Evolutionary conservation across 2,888 invertebrate genomes (phyloP).

Genomic region (Chloromyia formosa): DNA sequence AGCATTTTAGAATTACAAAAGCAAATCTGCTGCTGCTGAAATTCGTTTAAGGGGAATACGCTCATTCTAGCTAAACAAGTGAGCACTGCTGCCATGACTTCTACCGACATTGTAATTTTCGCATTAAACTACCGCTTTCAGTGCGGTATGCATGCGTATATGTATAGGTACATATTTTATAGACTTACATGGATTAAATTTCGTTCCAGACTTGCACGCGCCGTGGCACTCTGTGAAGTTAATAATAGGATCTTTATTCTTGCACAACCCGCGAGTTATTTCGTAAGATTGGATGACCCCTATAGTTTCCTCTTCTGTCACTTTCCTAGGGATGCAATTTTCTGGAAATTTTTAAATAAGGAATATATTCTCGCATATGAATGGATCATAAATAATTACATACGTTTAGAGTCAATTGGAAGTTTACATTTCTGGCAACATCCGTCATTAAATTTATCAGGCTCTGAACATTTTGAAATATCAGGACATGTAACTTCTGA

Average conservation of each 20-base stretch:
- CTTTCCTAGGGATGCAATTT: slow-evolving; percentile 67
- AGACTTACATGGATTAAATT: slow-evolving; percentile 74
- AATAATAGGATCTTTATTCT: slow-evolving; percentile 69
- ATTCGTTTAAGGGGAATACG: no score
- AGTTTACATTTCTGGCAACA: slow-evolving; percentile 75
- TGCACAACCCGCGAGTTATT: slow-evolving; percentile 70
- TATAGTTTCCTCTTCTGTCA: slow-evolving; percentile 67
- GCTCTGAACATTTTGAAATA: slow-evolving; percentile 68
- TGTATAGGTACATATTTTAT: slow-evolving; percentile 51
- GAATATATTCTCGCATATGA: no score
- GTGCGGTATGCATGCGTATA: not conserved
- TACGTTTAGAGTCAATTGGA: slow-evolving; percentile 66
- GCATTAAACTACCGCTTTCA: no score
- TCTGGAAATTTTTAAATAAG: no score
- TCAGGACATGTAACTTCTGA: slow-evolving; percentile 71
- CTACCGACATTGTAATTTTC: no score
- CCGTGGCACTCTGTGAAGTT: slow-evolving; percentile 78
- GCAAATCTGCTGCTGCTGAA: no score
- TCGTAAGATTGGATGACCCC: slow-evolving; percentile 67
- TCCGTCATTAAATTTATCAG: slow-evolving; percentile 68
- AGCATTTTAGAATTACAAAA: no score
- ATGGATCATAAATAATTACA: slow-evolving; percentile 49
- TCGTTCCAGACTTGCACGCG: slow-evolving; percentile 73
- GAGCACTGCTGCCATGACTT: no score
- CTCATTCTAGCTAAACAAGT: no score